Base-by-base conservation (phyloP, 2,888 invertebrate genomes). In the Lepeophtheirus nordmannii region DNA sequence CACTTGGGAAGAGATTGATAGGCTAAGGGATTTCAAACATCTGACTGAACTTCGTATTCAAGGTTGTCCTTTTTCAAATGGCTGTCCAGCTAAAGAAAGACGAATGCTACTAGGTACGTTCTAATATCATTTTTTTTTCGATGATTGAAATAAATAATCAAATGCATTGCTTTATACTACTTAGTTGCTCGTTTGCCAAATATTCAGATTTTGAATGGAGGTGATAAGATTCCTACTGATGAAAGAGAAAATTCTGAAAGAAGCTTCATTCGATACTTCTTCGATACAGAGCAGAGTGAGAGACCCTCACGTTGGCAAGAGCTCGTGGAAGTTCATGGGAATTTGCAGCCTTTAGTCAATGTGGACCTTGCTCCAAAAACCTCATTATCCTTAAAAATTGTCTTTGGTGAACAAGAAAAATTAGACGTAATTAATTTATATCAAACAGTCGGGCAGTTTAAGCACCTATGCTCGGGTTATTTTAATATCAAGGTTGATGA, bases 151-250 rank as follows among this genome's bases (percentile, higher is more conserved):
- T n/a, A n/a, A n/a, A 30, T 17, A 53, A 5, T 5, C n/a, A 53
- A 1, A 53, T 30, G 3, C 7, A 30, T 30, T 30, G 7, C 7
- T 30, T 30, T 5, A 46, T 46, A 14, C 46, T 46, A n/a, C n/a
- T n/a, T 7, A 20, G 30, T 64, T 56, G 64, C 64, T n/a, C 53
- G 64, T n/a, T 37, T 64, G 57, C 64, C 64, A 38, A 64, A 64
- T 53, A 64, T 64, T 30, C 53, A 58, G 39, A 58, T 65, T 58
- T 39, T 65, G 37, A 65, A 65, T 37, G 65, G 65, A 10, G 65
- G 65, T 2, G 65, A 65, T 40, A 58, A 9, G 30, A 65, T 65
- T 17, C 22, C 57, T 30, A 14, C 17, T 10, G 39, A 30, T 20
- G 65, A 65, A 39, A 14, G 65, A 38, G 65, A 65, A 39, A 58